Evolutionary conservation across 2,888 invertebrate genomes (phyloP).

Genomic region (Arctia plantaginis): DNA sequence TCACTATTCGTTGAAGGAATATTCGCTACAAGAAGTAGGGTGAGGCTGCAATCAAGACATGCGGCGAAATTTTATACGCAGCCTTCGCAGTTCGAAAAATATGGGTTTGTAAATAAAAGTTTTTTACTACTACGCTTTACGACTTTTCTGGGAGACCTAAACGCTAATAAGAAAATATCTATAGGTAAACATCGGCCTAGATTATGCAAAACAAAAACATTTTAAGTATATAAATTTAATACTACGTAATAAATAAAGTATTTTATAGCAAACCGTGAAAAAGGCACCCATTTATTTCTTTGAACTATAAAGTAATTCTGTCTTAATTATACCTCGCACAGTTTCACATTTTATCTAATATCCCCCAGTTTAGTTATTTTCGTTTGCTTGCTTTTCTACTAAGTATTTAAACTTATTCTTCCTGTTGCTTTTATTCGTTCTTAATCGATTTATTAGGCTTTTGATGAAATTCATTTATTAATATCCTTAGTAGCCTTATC

Average conservation of each 20-base stretch:
- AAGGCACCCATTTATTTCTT: neutral
- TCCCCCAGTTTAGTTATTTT: neutral
- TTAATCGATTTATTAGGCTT: neutral
- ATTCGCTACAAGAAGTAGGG: constrained; percentile 4
- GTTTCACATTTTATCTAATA: neutral
- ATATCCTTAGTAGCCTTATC: no score
- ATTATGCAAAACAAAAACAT: neutral
- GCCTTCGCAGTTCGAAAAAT: constrained; percentile 35
- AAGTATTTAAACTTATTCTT: neutral
- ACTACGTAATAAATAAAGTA: neutral
- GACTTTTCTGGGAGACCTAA: constrained; percentile 19
- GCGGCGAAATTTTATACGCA: constrained; percentile 15
- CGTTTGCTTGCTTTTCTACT: neutral
- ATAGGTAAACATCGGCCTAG: constrained; percentile 14
- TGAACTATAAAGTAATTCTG: neutral
- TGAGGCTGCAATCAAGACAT: constrained; percentile 17
- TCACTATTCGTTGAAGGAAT: constrained; percentile 2
- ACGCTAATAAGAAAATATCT: constrained; percentile 11
- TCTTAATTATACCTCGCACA: neutral
- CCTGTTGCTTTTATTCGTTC: neutral
- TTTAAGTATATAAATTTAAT: neutral
- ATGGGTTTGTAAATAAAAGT: constrained; percentile 40
- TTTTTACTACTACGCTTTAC: constrained; percentile 39
- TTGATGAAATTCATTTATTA: neutral
- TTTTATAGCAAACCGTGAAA: neutral